These are phyloP conservation scores for Limnephilus lunatus DNA, from an alignment of 2,888 invertebrate genomes.

Conservation along the genomic window DNA sequence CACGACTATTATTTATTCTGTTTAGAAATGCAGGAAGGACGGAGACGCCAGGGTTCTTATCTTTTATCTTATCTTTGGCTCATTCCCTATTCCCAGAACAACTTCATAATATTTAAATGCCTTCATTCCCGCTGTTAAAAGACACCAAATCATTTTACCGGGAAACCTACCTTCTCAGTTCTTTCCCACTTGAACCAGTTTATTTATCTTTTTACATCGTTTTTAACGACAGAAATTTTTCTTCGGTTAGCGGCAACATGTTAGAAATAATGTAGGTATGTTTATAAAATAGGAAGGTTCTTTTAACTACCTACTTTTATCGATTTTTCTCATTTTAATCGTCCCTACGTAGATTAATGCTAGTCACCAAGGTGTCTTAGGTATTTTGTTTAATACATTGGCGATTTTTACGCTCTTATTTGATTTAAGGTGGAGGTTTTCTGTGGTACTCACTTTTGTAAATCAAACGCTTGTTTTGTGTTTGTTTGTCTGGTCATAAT, in stretches of 20 bases:
- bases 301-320: not conserved
- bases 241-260: not conserved
- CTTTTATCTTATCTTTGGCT: slow-evolving; percentile 28
- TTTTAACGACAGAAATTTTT: not conserved
- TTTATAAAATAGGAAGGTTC: not conserved
- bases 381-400: not conserved
- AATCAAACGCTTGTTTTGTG: no score
- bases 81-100: not conserved
- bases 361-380: not conserved
- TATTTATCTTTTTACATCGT: not conserved
- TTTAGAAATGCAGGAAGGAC: not conserved
- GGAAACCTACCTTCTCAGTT: not conserved
- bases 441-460: no score
- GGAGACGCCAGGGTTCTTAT: not conserved
- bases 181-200: not conserved
- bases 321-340: not conserved
- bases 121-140: not conserved
- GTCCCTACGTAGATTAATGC: not conserved
- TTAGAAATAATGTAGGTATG: not conserved
- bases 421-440: no score
- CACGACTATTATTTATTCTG: slow-evolving; percentile 4
- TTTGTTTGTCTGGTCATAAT: no score
- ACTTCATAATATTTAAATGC: slow-evolving; percentile 24
- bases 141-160: not conserved
- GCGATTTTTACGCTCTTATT: no score